Base-by-base conservation (phyloP, 2,888 invertebrate species). In the Lissonota sp. region DNA sequence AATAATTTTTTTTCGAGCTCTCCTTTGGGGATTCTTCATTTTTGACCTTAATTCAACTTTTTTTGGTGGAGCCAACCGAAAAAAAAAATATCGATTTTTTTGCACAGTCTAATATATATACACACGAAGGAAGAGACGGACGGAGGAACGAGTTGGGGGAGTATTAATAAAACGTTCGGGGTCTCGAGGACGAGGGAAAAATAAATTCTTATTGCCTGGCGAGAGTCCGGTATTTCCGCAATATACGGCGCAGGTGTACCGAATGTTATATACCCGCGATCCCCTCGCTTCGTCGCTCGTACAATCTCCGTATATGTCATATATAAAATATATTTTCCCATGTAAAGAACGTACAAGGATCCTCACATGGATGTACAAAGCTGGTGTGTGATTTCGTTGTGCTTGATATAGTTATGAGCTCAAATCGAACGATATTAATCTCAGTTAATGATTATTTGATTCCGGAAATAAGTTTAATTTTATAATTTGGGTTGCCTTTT, bases 191-290 rank as follows among this genome's bases (percentile, higher is more conserved):
- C 66, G 80, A 84, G 83, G 80, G 83, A 81, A 82, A 84, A 86
- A 85, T 84, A 86, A 87, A 88, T 87, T 86, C 86, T 88, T 88
- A 88, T 87, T 89, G 90, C 89, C 87, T 89, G 90, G 88, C 88
- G 87, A 90, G 90, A 90, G 90, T 91, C 90, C 90, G 88, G 91
- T 88, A 88, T 90, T 91, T 91, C 89, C 90, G 91, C 90, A 92
- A 92, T 92, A 92, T 91, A 91, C 89, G 88, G 89, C 91, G 88
- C 92, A 91, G 92, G 91, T 92, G 92, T 90, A 88, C 90, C 88
- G 87, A 92, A 92, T 91, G 91, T 90, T 89, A 87, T 26, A 26
- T 83, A 84, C 82, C 75, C 84, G 64, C 82, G 83, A 44, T 46
- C 72, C 53, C 74, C 57, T 57, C 73, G 64, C 74, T 51, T 57